Evolutionary conservation across 2,888 invertebrate species (phyloP).

Genomic region (Gymnoscelis rufifasciata): DNA sequence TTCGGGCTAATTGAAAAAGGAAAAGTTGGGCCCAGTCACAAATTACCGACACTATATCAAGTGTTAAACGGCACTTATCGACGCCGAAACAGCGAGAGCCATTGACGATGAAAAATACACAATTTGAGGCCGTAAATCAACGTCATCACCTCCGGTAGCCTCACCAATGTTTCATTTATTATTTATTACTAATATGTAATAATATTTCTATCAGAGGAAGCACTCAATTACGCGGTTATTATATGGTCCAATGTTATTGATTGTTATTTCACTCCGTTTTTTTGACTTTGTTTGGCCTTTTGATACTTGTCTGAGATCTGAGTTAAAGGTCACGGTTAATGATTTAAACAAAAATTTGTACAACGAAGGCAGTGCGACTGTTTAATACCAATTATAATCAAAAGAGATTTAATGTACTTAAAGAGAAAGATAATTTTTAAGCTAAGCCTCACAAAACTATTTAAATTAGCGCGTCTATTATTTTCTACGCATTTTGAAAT

Average conservation of each 20-base stretch:
- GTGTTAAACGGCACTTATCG: slow-evolving; percentile 77
- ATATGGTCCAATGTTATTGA: slow-evolving; percentile 33
- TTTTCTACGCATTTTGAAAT: too few species aligned
- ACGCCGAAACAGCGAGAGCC: slow-evolving; percentile 68
- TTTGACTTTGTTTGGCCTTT: too few species aligned
- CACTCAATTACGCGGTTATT: slow-evolving; percentile 52
- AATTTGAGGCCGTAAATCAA: slow-evolving; percentile 75
- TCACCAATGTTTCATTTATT: slow-evolving; percentile 58
- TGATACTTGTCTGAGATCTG: too few species aligned
- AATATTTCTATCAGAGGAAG: slow-evolving; percentile 55
- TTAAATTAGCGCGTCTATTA: too few species aligned
- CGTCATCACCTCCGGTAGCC: slow-evolving; percentile 55
- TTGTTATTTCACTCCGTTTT: slow-evolving; percentile 22
- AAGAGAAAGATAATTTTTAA: too few species aligned
- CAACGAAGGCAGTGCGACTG: too few species aligned
- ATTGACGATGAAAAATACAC: slow-evolving; percentile 75
- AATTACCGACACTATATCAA: slow-evolving; percentile 78
- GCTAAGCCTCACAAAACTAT: too few species aligned
- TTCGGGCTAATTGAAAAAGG: slow-evolving; percentile 73
- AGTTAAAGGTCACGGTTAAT: too few species aligned
- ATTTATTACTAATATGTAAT: slow-evolving; percentile 59
- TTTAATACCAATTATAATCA: too few species aligned
- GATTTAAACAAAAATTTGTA: too few species aligned
- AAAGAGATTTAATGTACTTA: too few species aligned
- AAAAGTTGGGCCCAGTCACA: slow-evolving; percentile 66